Conservation (phyloP, 2,797 vertebrate species). For the Anableps anableps region DNA sequence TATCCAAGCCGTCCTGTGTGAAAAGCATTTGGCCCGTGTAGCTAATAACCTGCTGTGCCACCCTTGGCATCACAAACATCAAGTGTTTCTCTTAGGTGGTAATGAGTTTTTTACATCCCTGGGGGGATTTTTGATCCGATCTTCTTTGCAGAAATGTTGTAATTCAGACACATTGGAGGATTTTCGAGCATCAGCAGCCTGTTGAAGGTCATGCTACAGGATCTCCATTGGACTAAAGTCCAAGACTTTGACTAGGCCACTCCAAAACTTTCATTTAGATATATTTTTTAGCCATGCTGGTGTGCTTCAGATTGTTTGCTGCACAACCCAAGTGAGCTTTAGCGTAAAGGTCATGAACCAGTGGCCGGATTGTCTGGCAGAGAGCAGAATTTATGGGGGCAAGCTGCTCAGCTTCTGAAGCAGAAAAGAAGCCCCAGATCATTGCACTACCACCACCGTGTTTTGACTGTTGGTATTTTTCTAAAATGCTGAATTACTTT, state of each 20-base stretch:
- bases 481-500: no score
- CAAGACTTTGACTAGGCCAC: neutral
- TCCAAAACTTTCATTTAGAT: neutral
- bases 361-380: no score
- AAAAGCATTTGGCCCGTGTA: neutral
- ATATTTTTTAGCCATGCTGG: neutral
- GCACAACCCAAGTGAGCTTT: no score
- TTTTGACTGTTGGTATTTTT: no score
- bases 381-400: no score
- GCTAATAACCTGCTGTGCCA: neutral
- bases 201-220: neutral
- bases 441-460: no score
- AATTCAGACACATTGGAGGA: neutral
- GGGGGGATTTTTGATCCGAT: neutral
- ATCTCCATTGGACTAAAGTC: neutral
- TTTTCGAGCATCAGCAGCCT: neutral
- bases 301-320: no score
- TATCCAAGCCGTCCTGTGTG: neutral
- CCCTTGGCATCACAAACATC: neutral
- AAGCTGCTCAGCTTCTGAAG: no score
- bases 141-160: neutral
- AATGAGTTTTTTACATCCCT: neutral
- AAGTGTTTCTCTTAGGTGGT: neutral
- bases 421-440: no score
- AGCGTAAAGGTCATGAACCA: no score